phyloP scores from a whole-genome alignment of 2,113 vertebrate genomes.

The Gallinago paraguaiae region DNA sequence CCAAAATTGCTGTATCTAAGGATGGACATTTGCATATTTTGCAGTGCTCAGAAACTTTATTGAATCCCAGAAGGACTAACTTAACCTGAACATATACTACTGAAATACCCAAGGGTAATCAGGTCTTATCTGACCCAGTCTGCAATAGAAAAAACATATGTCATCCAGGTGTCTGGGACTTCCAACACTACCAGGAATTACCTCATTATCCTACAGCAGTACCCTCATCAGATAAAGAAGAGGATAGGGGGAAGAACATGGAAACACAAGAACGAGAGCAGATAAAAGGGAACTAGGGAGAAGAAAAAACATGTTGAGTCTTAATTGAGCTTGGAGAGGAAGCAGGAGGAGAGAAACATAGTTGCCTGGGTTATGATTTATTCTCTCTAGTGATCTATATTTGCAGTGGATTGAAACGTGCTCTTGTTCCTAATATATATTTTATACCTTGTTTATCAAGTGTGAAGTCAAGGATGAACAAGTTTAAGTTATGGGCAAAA shows the following conservation, averaged over 20 bases:
- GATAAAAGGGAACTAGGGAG: slow-evolving; percentile 31
- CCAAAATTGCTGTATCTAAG: neutral
- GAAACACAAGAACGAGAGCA: slow-evolving; percentile 21
- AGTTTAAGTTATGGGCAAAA: neutral
- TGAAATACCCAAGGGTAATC: slow-evolving; percentile 3
- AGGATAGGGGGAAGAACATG: neutral
- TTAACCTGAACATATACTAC: neutral
- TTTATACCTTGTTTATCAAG: slow-evolving; percentile 18
- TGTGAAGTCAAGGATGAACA: neutral
- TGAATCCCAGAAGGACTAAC: neutral
- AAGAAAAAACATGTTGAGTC: slow-evolving; percentile 30
- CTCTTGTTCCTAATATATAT: neutral
- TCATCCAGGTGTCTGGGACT: slow-evolving; percentile 46
- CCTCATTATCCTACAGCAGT: slow-evolving; percentile 39
- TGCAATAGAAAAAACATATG: neutral
- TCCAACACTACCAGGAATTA: slow-evolving; percentile 46
- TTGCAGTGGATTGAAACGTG: neutral
- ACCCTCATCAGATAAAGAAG: slow-evolving; percentile 13
- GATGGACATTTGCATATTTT: slow-evolving; percentile 1
- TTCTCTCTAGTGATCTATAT: slow-evolving; percentile 7
- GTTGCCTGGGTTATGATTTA: slow-evolving; percentile 31
- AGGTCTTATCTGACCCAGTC: neutral
- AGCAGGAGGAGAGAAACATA: neutral
- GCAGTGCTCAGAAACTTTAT: neutral
- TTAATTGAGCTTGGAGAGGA: slow-evolving; percentile 52